Evolutionary conservation across 1,140 invertebrate genomes (phyloP).

Genomic region (Drosophila gunungcola): DNA sequence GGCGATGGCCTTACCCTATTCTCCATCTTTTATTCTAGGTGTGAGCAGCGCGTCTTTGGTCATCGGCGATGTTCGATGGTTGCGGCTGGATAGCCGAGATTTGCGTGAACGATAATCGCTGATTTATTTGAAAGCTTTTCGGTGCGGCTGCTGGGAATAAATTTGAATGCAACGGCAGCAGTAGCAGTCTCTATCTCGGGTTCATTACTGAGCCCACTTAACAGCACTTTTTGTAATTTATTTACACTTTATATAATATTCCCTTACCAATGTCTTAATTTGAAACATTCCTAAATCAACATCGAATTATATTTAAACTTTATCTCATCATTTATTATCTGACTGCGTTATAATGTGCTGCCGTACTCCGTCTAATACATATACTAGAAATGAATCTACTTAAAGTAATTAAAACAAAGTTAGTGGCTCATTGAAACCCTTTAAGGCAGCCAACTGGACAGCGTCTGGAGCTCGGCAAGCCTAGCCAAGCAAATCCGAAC

Average conservation of each 20-base stretch:
- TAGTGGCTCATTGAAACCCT: constrained; percentile 23
- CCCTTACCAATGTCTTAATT: no score
- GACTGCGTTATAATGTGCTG: no score
- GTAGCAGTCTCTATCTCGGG: neutral
- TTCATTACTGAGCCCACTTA: constrained; percentile 4
- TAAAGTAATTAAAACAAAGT: constrained; percentile 11
- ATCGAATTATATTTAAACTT: no score
- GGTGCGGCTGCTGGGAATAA: constrained; percentile 22
- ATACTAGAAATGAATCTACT: neutral
- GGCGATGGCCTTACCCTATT: constrained; percentile 57
- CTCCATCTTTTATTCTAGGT: constrained; percentile 56
- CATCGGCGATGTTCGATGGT: constrained; percentile 38
- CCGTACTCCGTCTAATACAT: no score
- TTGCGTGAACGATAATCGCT: constrained; percentile 42
- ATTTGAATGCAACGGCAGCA: constrained; percentile 1
- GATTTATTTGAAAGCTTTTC: constrained; percentile 46
- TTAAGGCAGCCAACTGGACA: constrained; percentile 40
- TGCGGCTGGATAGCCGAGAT: constrained; percentile 34
- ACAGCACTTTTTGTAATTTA: constrained; percentile 7
- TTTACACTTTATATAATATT: neutral
- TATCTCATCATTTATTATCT: no score
- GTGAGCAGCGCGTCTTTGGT: constrained; percentile 37
- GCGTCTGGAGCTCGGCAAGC: constrained; percentile 41
- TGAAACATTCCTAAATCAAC: no score
- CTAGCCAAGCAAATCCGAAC: constrained; percentile 67